Conservation (phyloP, 2,113 vertebrate genomes). For the Hiodon tergisus region DNA sequence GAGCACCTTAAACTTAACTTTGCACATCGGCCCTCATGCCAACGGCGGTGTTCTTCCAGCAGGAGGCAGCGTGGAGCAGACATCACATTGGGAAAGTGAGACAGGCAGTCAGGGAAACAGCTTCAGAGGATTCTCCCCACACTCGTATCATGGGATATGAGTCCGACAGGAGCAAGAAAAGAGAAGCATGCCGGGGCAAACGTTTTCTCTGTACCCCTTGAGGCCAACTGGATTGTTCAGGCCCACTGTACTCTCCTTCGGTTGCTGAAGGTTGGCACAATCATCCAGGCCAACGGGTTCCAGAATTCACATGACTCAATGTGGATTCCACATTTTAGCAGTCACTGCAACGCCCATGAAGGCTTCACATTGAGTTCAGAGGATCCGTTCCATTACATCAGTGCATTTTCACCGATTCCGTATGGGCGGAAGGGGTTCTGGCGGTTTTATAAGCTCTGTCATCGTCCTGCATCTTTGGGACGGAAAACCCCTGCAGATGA, state of each 20-base stretch:
- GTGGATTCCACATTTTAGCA: background rate
- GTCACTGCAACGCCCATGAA: background rate
- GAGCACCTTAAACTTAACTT: too few relatives aligned
- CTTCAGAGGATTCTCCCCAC: too few relatives aligned
- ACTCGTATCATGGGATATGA: background rate
- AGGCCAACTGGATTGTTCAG: too few relatives aligned
- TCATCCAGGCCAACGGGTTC: background rate
- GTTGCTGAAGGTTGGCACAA: background rate
- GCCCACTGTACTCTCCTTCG: background rate
- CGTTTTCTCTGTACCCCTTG: background rate
- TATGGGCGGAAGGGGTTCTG: background rate
- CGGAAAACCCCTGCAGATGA: background rate
- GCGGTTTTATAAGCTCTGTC: background rate
- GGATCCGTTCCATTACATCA: slow-evolving; percentile 8
- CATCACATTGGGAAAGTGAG: background rate
- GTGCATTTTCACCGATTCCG: slow-evolving; percentile 3
- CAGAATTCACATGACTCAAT: background rate
- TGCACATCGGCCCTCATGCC: too few relatives aligned
- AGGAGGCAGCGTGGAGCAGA: background rate
- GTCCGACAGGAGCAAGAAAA: background rate
- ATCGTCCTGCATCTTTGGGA: background rate
- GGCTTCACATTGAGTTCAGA: background rate
- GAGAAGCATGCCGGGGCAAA: background rate
- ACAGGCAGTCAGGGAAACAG: too few relatives aligned
- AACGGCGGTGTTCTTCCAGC: background rate